Conservation (phyloP, 2,113 vertebrate species). For the Takifugu bimaculatus region DNA sequence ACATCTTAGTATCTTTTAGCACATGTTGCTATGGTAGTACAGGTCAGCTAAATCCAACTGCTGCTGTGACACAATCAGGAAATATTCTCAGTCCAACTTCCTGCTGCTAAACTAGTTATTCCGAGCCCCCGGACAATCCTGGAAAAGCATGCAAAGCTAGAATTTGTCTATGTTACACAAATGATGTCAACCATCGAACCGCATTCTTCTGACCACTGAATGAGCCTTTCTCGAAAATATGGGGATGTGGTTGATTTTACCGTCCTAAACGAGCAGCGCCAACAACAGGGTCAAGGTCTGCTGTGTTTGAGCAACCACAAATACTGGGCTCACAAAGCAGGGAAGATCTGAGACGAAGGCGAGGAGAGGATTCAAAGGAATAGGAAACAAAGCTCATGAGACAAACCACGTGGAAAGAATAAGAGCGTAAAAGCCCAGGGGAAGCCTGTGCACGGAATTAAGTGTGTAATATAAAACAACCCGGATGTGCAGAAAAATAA, state of each 20-base stretch:
- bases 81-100: slow-evolving; percentile 14
- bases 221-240: background rate
- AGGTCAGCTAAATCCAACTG: background rate
- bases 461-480: no score
- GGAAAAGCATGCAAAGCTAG: slow-evolving; percentile 30
- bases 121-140: slow-evolving; percentile 18
- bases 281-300: slow-evolving; percentile 7
- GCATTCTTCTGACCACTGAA: slow-evolving; percentile 6
- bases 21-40: background rate
- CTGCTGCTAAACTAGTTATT: slow-evolving; percentile 24
- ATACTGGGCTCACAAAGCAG: background rate
- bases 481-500: background rate
- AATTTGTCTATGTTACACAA: slow-evolving; percentile 9
- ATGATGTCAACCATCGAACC: slow-evolving; percentile 14
- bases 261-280: slow-evolving; percentile 1
- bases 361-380: background rate
- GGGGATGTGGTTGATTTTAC: slow-evolving; percentile 17
- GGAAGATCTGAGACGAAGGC: background rate
- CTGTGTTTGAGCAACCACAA: slow-evolving; percentile 1
- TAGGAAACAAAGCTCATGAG: background rate
- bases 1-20: background rate
- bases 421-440: background rate
- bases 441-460: no score
- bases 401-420: background rate
- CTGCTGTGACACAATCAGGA: background rate